Conservation (phyloP, 2,888 invertebrate species). For the Hirtodrosophila duncani region DNA sequence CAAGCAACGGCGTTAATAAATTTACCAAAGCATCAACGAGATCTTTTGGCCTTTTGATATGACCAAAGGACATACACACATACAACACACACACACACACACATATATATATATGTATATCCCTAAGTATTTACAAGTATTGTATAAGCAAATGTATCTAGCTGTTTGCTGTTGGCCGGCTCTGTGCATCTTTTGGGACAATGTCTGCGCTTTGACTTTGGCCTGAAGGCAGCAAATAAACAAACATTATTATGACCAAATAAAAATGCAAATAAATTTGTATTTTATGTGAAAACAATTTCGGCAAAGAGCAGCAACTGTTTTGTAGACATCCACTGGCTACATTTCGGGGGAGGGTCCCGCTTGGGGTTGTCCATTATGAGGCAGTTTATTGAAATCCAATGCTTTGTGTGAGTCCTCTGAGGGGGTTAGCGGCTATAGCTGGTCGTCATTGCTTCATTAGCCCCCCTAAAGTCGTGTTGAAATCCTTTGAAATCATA, state of each 20-base stretch:
- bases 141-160: constrained; percentile 27
- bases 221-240: constrained; percentile 48
- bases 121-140: no score
- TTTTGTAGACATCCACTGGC: no score
- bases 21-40: constrained; percentile 27
- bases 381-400: constrained; percentile 66
- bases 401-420: constrained; percentile 26
- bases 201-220: constrained; percentile 51
- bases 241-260: constrained; percentile 68
- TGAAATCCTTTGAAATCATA: constrained; percentile 26
- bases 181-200: constrained; percentile 39
- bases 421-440: background rate
- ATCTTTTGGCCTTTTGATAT: no score
- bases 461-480: constrained; percentile 31
- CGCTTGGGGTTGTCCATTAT: constrained; percentile 43
- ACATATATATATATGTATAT: constrained; percentile 6
- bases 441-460: constrained; percentile 38
- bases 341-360: no score
- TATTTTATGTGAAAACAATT: constrained; percentile 70
- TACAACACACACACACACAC: constrained; percentile 4
- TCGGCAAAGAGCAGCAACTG: constrained; percentile 39
- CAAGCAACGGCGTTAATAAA: constrained; percentile 59
- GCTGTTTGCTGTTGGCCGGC: constrained; percentile 35
- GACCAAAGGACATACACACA: constrained; percentile 1
- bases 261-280: constrained; percentile 74